Conservation (phyloP, 1,140 invertebrate species). For the Camponotus vicinus region DNA sequence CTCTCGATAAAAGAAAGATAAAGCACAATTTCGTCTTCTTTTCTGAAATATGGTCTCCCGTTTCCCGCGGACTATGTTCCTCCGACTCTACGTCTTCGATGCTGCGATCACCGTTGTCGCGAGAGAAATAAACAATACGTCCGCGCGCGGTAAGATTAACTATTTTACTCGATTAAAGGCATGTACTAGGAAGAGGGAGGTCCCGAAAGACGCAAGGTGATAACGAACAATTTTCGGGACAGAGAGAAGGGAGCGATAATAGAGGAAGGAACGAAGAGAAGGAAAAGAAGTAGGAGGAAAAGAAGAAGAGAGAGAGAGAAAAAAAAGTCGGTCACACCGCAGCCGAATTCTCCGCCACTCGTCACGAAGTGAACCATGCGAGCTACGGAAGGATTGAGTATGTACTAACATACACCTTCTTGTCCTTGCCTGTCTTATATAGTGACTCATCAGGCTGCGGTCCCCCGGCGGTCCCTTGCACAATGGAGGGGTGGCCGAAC, state of each 20-base stretch:
- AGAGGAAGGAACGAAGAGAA: neutral
- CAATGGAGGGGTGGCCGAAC: conserved; percentile 62
- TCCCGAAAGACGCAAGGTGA: neutral
- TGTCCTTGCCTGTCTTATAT: conserved; percentile 86
- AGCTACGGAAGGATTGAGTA: conserved; percentile 84
- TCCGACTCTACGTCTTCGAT: neutral
- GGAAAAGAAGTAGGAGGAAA: neutral
- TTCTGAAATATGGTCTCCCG: too few species aligned
- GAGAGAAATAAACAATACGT: neutral
- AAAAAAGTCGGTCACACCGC: conserved; percentile 75
- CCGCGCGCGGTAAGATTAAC: neutral
- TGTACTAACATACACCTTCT: conserved; percentile 85
- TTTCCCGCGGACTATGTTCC: neutral
- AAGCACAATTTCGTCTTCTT: neutral
- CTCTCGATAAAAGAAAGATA: neutral
- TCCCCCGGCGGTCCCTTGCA: conserved; percentile 73
- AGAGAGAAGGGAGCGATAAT: too few species aligned
- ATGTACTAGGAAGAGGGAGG: neutral
- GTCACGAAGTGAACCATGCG: conserved; percentile 74
- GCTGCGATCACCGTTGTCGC: neutral
- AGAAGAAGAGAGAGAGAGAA: conserved; percentile 24
- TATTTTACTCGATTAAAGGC: neutral
- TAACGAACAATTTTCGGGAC: neutral
- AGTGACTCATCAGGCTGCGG: conserved; percentile 84
- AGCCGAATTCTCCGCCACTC: conserved; percentile 74